Evolutionary conservation across 2,797 vertebrate genomes (phyloP).

Genomic region (Gymnothorax reevesii): DNA sequence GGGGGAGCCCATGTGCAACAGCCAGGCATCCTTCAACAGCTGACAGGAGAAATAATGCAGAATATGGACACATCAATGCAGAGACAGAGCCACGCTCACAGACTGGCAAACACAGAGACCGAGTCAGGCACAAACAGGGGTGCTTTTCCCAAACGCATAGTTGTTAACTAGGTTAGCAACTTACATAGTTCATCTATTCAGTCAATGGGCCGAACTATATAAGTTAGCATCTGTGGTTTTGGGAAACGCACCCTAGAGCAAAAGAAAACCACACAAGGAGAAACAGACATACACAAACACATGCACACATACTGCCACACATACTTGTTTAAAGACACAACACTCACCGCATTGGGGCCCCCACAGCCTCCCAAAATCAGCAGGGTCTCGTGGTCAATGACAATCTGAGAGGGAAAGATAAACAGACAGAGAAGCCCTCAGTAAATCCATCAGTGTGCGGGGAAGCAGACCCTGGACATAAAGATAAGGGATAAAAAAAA

Average conservation of each 20-base stretch:
- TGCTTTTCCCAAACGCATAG: too few species aligned
- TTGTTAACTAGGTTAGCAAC: too few species aligned
- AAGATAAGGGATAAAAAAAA: neutral
- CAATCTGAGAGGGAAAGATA: conserved; percentile 74
- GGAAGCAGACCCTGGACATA: neutral
- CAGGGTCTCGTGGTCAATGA: conserved; percentile 89
- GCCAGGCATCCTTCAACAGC: conserved; percentile 97
- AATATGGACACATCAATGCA: neutral
- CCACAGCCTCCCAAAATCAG: conserved; percentile 95
- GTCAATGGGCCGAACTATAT: too few species aligned
- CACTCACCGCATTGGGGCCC: conserved; percentile 94
- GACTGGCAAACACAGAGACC: neutral
- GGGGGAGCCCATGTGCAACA: conserved; percentile 83
- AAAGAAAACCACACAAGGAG: neutral
- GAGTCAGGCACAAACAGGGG: neutral
- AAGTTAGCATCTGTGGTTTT: too few species aligned
- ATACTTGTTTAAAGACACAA: neutral
- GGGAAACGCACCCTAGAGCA: neutral
- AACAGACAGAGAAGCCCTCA: neutral
- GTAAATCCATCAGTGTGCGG: neutral
- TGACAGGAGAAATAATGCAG: conserved; percentile 47
- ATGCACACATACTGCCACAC: neutral
- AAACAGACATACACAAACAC: neutral
- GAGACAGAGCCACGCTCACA: neutral
- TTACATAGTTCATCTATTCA: too few species aligned